Base-by-base conservation (phyloP, 2,888 invertebrate species). In the Neoaliturus tenellus region DNA sequence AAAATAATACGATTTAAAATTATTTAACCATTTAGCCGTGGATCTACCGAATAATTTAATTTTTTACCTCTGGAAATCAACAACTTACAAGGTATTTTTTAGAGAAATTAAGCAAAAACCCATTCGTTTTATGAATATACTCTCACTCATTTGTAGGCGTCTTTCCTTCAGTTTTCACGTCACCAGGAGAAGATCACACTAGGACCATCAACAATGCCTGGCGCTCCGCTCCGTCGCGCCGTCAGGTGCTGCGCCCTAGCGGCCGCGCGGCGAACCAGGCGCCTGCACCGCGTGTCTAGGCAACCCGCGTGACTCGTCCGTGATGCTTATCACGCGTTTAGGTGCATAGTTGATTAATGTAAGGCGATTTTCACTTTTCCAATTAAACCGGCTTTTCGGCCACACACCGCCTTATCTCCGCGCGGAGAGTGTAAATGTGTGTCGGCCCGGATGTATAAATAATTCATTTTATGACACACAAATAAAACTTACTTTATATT, bases 361-460 rank as follows among this genome's bases (percentile, higher is more conserved):
- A 35, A 35, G 41, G 71, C 71, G 41, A 62, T 28, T 62, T 62
- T 62, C 62, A 62, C 62, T 62, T 62, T 62, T 62, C 62, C 62
- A 62, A 62, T 62, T 62, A 62, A 62, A 62, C 62, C 62, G 51
- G 23, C 51, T 51, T 51, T 51, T 51, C 51, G 51, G 51, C 33
- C 67, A 14, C 31, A 35, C 31, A 31, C 1, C 71, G 39, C 23
- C 41, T 71, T 71, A 71, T 71, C 62, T 3, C 39, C 6, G 28
- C 25, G 2, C 48, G 12, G 4, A 3, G 75, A 75, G 75, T 75
- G 75, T 75, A 75, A 75, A 44, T 75, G 75, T 44, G 17, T 75
- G 75, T 75, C 17, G 75, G 71, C 6, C 75, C 75, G 75, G 75
- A 75, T 44, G 75, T 75, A 44, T 75, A 75, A 75, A 75, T 75